Evolutionary conservation across 2,888 invertebrate genomes (phyloP), one percentile per base, ranked within the genome.

Genomic region (Globia sparganii): DNA sequence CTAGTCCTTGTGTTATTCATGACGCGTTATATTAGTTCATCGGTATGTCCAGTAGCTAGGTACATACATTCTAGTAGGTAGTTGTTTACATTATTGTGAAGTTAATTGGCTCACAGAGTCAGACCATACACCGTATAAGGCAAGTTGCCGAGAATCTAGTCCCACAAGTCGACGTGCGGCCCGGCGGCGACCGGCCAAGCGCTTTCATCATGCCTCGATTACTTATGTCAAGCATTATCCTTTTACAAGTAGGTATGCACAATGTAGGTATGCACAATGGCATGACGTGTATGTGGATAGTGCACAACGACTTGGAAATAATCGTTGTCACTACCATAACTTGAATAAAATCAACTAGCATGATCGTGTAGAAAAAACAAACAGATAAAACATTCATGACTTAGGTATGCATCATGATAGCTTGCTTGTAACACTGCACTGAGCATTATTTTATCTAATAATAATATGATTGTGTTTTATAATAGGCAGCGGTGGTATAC

Each of bases 141-240:
- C 88, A 93, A 89, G 91, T 94, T 93, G 92, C 86, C 90, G 90
- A 92, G 93, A 94, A 94, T 94, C 93, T 92, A 92, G 93, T 91
- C 90, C 90, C 87, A 83, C 87, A 86, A 87, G 90, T 85, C 87
- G 83, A 79, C 78, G 80, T 78, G 85, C 78, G 79, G 73, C 79
- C 69, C 80, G 77, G 78, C 78, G 84, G 86, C 83, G 77, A 64
- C 87, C 83, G 85, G 86, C 82, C 83, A 86, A 82, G 90, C 90
- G 91, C 92, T 93, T 93, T 93, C 93, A 89, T 91, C 85, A 88
- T 85, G 84, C 87, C 86, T 80, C 83, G 85, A 87, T 89, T 86
- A 88, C 86, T 88, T 89, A 88, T 87, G 87, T 89, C 87, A 87
- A 89, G 86, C 79, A 81, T 86, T 85, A 86, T 85, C 84, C 86